A percentile compares a stretch with the other conserved stretches of the same genome.
Conservation (phyloP, 2,113 vertebrate genomes). For the Heterocephalus glaber region DNA sequence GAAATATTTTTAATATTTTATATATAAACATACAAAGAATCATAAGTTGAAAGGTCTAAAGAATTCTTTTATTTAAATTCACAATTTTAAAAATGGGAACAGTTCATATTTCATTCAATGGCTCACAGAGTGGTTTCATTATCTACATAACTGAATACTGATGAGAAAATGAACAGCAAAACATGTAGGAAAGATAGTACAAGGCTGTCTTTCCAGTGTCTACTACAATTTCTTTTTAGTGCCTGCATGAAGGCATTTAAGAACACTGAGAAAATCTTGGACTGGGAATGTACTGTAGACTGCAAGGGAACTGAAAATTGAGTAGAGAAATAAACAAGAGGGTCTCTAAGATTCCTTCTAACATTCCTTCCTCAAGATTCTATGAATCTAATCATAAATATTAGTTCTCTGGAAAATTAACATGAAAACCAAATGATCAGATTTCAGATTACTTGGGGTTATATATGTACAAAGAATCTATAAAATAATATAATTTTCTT, state of each 20-base stretch:
- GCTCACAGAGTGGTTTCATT: background rate
- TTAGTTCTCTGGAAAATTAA: slow-evolving; percentile 28
- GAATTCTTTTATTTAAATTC: background rate
- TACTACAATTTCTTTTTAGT: background rate
- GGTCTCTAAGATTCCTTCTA: background rate
- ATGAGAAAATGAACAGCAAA: slow-evolving; percentile 5
- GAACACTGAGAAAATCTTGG: background rate
- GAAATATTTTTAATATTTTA: background rate
- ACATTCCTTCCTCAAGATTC: background rate
- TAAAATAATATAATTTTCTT: background rate
- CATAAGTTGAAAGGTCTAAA: background rate
- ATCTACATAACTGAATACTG: background rate
- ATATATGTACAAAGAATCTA: background rate
- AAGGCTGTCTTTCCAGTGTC: background rate
- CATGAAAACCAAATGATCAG: slow-evolving; percentile 41
- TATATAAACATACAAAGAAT: background rate
- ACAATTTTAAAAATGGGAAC: background rate
- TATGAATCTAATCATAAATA: background rate
- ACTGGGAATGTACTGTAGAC: background rate
- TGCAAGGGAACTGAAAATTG: background rate
- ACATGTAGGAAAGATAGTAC: background rate
- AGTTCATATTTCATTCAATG: background rate
- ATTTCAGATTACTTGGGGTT: slow-evolving; percentile 6
- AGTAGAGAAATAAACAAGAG: background rate
- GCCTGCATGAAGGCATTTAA: background rate